phyloP scores from a whole-genome alignment of 2,113 vertebrate genomes.

The Rhinoptilus africanus region DNA sequence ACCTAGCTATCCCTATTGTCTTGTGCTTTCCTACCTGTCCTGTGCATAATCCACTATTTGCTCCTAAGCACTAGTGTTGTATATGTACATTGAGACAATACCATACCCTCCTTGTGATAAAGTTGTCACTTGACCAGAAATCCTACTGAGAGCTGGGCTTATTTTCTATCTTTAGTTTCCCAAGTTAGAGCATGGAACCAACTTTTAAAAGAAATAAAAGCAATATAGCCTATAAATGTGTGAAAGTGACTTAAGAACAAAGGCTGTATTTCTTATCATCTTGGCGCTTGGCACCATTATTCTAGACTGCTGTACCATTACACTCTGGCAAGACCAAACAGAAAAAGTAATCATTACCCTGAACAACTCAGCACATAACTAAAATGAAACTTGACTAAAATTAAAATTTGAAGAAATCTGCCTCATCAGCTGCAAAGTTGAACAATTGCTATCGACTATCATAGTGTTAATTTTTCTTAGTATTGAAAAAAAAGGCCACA shows the following conservation, averaged over 20 bases:
- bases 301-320: neutral
- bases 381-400: neutral
- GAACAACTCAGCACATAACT: neutral
- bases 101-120: neutral
- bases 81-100: neutral
- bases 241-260: neutral
- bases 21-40: neutral
- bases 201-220: neutral
- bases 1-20: neutral
- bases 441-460: neutral
- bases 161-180: neutral
- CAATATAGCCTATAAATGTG: neutral
- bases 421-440: neutral
- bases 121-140: neutral
- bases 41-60: neutral
- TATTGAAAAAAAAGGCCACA: neutral
- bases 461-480: neutral
- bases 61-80: accelerated
- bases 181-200: neutral
- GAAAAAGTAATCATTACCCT: neutral
- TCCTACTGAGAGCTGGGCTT: neutral
- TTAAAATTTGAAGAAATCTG: neutral
- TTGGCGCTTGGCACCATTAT: neutral
- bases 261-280: neutral
- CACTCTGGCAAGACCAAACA: neutral